Evolutionary conservation across 2,888 invertebrate genomes (phyloP).

Genomic region (Drosophila paranaensis): DNA sequence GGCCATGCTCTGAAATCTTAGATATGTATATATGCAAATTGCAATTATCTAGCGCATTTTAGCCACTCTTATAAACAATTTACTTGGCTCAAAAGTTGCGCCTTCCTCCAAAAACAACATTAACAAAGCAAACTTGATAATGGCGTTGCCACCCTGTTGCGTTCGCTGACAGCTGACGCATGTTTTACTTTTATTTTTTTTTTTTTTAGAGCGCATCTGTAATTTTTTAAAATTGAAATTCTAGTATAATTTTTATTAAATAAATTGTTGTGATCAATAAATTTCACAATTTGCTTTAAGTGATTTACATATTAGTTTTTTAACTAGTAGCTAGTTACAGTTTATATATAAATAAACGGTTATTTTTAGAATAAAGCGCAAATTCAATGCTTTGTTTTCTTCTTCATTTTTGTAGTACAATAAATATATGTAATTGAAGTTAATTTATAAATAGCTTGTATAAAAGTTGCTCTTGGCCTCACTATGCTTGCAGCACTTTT

Average conservation of each 20-base stretch:
- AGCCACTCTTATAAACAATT: constrained; percentile 23
- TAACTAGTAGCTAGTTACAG: constrained; percentile 50
- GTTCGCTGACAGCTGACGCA: constrained; percentile 32
- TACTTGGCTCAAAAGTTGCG: constrained; percentile 47
- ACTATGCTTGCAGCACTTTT: constrained; percentile 34
- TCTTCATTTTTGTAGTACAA: constrained; percentile 40
- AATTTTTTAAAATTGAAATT: neutral
- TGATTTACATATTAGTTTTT: constrained; percentile 30
- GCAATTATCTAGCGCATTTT: constrained; percentile 11
- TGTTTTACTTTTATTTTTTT: neutral
- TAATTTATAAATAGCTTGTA: constrained; percentile 41
- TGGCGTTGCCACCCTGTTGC: constrained; percentile 40
- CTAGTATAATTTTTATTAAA: constrained; percentile 32
- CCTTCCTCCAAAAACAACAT: constrained; percentile 31
- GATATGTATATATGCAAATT: neutral
- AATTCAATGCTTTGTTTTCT: constrained; percentile 34
- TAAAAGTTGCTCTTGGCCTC: constrained; percentile 31
- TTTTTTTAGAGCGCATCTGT: constrained; percentile 25
- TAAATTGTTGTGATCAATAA: constrained; percentile 27
- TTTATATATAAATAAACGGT: constrained; percentile 45
- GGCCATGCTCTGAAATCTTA: constrained; percentile 39
- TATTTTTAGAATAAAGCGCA: constrained; percentile 43
- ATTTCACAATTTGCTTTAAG: constrained; percentile 33
- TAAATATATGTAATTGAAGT: constrained; percentile 47
- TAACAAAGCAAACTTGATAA: constrained; percentile 5